phyloP scores from a whole-genome alignment of 2,113 vertebrate species.

The Saccopteryx leptura region DNA sequence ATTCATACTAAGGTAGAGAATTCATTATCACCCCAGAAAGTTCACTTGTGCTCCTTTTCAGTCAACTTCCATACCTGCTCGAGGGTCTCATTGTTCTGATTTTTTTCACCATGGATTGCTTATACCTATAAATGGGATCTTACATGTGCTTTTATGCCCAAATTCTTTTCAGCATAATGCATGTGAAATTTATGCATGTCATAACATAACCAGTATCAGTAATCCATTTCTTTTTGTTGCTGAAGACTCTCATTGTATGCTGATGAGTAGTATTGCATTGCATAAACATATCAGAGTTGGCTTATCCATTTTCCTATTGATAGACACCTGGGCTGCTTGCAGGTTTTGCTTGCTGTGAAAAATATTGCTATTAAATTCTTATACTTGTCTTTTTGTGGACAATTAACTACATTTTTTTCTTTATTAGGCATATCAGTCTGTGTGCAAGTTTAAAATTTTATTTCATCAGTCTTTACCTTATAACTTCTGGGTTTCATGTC shows the following conservation, averaged over 20 bases:
- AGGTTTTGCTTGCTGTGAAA: background rate
- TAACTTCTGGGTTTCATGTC: background rate
- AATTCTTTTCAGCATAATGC: background rate
- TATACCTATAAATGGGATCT: background rate
- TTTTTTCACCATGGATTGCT: background rate
- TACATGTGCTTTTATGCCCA: background rate
- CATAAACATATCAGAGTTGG: background rate
- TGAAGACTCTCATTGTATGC: background rate
- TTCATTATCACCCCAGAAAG: background rate
- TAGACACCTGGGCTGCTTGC: background rate
- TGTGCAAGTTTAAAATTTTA: constrained; percentile 32
- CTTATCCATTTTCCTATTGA: background rate
- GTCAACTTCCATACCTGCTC: background rate
- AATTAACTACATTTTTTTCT: constrained; percentile 1
- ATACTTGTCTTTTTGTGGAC: background rate
- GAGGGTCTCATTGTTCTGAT: background rate
- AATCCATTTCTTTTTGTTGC: background rate
- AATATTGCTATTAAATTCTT: background rate
- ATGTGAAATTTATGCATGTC: background rate
- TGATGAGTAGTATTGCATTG: background rate
- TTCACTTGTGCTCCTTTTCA: background rate
- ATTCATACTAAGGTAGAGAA: background rate
- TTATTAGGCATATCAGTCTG: constrained; percentile 9
- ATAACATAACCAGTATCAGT: background rate
- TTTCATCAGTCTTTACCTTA: background rate